Percentiles rank a stretch among this genome's conserved stretches.
phyloP scores from a whole-genome alignment of 2,888 invertebrate species.

The Mythimna albipuncta region DNA sequence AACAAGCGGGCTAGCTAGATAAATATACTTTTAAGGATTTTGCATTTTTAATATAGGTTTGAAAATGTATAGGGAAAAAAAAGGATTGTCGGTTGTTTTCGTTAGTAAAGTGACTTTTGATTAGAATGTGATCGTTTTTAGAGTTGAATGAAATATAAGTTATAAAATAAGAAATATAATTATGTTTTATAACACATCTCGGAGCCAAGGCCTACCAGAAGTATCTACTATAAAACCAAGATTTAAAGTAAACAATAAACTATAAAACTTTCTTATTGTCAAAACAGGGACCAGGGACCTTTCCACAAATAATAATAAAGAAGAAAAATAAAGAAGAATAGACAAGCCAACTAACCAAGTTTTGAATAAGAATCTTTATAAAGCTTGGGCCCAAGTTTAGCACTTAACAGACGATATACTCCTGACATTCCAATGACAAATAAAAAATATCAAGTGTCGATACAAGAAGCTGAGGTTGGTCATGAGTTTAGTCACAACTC shows the following conservation, averaged over 20 bases:
- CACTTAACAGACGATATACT: slow-evolving; percentile 28
- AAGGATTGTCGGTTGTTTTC: no score
- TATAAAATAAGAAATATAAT: no score
- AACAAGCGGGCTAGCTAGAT: no score
- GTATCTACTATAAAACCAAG: not conserved
- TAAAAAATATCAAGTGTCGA: slow-evolving; percentile 82
- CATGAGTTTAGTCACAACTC: slow-evolving; percentile 20
- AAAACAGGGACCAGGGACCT: not conserved
- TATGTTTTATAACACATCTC: no score
- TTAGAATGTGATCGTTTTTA: no score
- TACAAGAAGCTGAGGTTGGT: slow-evolving; percentile 81
- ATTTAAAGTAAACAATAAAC: not conserved
- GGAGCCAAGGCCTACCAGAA: no score
- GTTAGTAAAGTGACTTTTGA: no score
- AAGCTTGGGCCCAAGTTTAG: slow-evolving; percentile 17
- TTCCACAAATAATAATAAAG: not conserved
- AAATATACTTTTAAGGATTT: no score
- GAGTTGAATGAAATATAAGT: no score
- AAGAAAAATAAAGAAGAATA: not conserved
- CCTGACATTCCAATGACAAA: slow-evolving; percentile 78
- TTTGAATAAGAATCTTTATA: slow-evolving; percentile 11
- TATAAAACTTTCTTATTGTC: not conserved
- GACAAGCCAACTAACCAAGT: slow-evolving; percentile 1
- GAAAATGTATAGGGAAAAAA: no score
- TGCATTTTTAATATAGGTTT: no score